Base-by-base conservation (phyloP, 1,140 invertebrate genomes). In the Magallana ariakensis region DNA sequence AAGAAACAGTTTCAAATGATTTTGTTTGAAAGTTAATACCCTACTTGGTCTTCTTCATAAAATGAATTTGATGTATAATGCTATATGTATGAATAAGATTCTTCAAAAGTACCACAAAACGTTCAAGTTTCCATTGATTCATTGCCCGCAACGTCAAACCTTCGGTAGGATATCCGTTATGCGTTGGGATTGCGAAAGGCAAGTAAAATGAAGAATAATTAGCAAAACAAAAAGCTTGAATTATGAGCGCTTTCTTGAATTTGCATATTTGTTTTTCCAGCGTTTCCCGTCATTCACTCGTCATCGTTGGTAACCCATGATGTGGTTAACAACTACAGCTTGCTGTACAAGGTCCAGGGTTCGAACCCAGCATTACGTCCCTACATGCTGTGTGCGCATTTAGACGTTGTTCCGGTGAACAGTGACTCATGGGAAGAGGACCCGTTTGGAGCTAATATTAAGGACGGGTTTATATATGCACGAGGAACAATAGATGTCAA, bases 381-480 rank as follows among this genome's bases (percentile, higher is more conserved):
- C 1, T 96, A 96, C 91, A 87, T 96, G 87, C 91, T 96, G 80
- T 93, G 94, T 84, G 94, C 95, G 22, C 96, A 96, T 91, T 88
- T 96, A 83, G 96, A 96, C 93, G 96, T 96, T 55, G 96, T 96
- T 2, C 96, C 96, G 22, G 96, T 94, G 19, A 93, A 94, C n/a
- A 81, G 80, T n/a, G 89, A 93, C 16, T 91, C 92, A 6, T 96
- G 96, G 96, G 92, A 94, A 10, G 91, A 94, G 55, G 93, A 94
- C 54, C 96, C 96, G 55, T 96, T 96, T 91, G 93, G 92, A 56
- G 96, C 95, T 8, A 90, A 94, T 33, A 94, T 95, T 26, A 90
- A 94, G 60, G 94, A 96, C 90, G 94, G 93, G 60, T 95, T 94
- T 87, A 95, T 96, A 46, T 96, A 95, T 92, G 96, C 95, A n/a